Base-by-base conservation (phyloP, 2,888 invertebrate species). In the Ferrisia virgata region DNA sequence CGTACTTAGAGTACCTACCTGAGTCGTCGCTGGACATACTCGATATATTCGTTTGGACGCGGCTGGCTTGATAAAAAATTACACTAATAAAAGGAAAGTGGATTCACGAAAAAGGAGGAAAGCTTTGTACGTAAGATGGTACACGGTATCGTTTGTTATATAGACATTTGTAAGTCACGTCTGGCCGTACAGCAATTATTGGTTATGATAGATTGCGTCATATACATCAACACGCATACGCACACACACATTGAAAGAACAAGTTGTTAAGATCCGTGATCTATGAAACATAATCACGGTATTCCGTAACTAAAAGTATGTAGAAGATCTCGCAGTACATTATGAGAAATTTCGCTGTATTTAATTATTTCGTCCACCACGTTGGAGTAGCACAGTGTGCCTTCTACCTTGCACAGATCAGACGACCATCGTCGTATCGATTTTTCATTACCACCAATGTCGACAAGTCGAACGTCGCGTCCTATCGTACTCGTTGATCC, bases 271-370 rank as follows among this genome's bases (percentile, higher is more conserved):
- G 58, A 82, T 82, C 82, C 82, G 82, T 82, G 82, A 82, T 82
- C 82, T 64, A 64, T 82, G 39, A 82, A 64, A 58, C 22, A 64
- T 82, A 82, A 82, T 82, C 82, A 53, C 39, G 22, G 25, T 82
- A 82, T 82, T 81, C 80, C 80, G 53, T 81, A 81, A 82, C 82
- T 82, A 39, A 82, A 82, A n/a, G n/a, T n/a, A n/a, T n/a, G 64
- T 82, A 39, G 64, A 82, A 64, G 58, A 64, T 39, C 64, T 69
- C 22, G 22, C 82, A 69, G 64, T 58, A 28, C n/a, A n/a, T 3
- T 53, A 64, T 47, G 47, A 79, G 47, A 79, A 79, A 79, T 79
- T 79, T 79, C 47, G n/a, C 79, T 79, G n/a, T 25, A 43, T 79
- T 43, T 79, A 43, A 72, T 33, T 33, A 72, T 33, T 72, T 31